A percentile compares a stretch with the other conserved stretches of the same genome.
phyloP scores from a whole-genome alignment of 2,113 vertebrate genomes.

The Peromyscus maniculatus region DNA sequence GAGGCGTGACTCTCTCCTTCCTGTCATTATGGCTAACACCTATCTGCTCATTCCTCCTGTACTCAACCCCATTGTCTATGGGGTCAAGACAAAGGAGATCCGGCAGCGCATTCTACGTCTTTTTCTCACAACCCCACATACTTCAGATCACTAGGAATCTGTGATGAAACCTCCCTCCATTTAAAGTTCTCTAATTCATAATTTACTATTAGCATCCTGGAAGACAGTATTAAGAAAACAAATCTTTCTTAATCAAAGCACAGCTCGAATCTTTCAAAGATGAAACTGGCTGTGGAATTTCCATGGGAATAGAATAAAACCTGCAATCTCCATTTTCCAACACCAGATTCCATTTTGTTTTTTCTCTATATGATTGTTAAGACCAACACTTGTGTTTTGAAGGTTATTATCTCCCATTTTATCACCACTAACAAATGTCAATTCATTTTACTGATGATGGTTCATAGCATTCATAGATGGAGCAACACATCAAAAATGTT shows the following conservation, averaged over 20 bases:
- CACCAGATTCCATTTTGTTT: not conserved
- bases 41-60: slow-evolving; percentile 85
- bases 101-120: slow-evolving; percentile 78
- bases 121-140: slow-evolving; percentile 41
- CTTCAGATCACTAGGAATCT: slow-evolving; percentile 51
- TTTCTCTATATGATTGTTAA: not conserved
- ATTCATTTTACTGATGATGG: not conserved
- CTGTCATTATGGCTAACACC: slow-evolving; percentile 77
- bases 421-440: not conserved
- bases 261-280: slow-evolving; percentile 19
- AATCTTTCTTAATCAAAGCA: slow-evolving; percentile 23
- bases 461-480: not conserved
- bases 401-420: slow-evolving; percentile 21
- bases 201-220: slow-evolving; percentile 46
- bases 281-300: slow-evolving; percentile 32
- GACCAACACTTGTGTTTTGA: not conserved
- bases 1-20: slow-evolving; percentile 66
- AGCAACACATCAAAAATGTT: not conserved
- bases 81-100: slow-evolving; percentile 81
- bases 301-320: not conserved
- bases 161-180: not conserved
- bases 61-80: slow-evolving; percentile 83
- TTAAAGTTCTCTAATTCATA: slow-evolving; percentile 28
- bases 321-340: not conserved
- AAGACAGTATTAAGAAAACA: slow-evolving; percentile 38